A percentile compares a stretch with the other conserved stretches of the same genome.
phyloP scores from a whole-genome alignment of 2,888 invertebrate species.

The Ochropleura leucogaster region DNA sequence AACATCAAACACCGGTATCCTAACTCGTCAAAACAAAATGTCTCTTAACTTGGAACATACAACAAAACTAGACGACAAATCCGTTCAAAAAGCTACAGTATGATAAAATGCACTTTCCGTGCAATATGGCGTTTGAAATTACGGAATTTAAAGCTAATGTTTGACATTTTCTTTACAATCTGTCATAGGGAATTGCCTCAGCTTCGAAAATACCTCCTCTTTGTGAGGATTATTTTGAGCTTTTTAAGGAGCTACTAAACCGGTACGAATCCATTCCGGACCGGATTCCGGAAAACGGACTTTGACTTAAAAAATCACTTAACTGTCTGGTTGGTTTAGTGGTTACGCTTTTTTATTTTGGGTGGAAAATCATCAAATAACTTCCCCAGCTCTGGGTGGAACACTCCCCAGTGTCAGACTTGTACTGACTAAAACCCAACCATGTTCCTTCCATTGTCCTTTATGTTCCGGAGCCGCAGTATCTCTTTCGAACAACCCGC shows the following conservation, averaged over 20 bases:
- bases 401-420: too few relatives aligned
- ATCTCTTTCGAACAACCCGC: too few relatives aligned
- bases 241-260: background rate
- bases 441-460: too few relatives aligned
- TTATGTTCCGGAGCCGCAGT: too few relatives aligned
- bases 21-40: background rate
- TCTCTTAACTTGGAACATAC: conserved; percentile 55
- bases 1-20: background rate
- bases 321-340: too few relatives aligned
- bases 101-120: conserved; percentile 78
- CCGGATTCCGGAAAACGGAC: background rate
- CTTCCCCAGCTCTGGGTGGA: too few relatives aligned
- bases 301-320: background rate
- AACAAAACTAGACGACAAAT: conserved; percentile 74
- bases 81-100: conserved; percentile 76
- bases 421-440: too few relatives aligned
- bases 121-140: conserved; percentile 69
- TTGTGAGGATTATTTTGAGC: background rate
- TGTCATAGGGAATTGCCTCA: conserved; percentile 36
- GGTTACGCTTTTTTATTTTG: too few relatives aligned
- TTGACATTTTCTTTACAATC: conserved; percentile 57
- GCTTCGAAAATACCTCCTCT: background rate
- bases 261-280: background rate
- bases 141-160: conserved; percentile 64
- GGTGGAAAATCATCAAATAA: too few relatives aligned